Conservation (phyloP, 2,888 invertebrate genomes). For the Chrysina gloriosa region DNA sequence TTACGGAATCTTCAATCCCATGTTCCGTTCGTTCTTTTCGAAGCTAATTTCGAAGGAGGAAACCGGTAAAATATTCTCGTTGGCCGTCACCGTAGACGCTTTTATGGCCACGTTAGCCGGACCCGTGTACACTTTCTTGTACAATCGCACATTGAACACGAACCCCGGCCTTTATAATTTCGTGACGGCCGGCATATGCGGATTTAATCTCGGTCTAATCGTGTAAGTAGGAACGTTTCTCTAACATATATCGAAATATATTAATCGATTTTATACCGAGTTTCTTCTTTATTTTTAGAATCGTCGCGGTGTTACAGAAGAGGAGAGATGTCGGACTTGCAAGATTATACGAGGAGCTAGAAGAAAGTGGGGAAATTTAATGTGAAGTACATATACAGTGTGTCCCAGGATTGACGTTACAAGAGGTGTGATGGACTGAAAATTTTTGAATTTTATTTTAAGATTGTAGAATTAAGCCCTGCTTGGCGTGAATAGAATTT, state of each 20-base stretch:
- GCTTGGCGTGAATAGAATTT: too few relatives aligned
- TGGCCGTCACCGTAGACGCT: conserved; percentile 75
- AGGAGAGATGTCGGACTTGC: neutral
- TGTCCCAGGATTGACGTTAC: too few relatives aligned
- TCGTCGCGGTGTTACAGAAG: neutral
- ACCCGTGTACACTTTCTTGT: conserved; percentile 74
- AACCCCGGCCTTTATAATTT: conserved; percentile 73
- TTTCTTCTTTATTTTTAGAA: neutral
- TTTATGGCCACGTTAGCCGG: conserved; percentile 72
- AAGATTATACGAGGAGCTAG: neutral
- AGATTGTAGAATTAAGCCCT: too few relatives aligned
- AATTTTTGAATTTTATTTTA: too few relatives aligned
- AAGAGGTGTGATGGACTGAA: too few relatives aligned
- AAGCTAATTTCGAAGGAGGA: conserved; percentile 72
- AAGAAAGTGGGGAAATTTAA: neutral
- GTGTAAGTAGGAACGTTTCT: conserved; percentile 68
- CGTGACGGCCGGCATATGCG: conserved; percentile 66
- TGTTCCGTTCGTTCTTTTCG: conserved; percentile 71
- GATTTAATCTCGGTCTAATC: conserved; percentile 64
- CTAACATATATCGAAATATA: neutral
- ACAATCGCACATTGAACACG: conserved; percentile 68
- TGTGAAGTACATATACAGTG: too few relatives aligned
- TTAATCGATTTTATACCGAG: neutral
- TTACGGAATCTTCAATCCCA: conserved; percentile 68
- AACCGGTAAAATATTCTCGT: conserved; percentile 73